Evolutionary conservation across 1,140 invertebrate species (phyloP).

Genomic region (Caenorhabditis brenneri): DNA sequence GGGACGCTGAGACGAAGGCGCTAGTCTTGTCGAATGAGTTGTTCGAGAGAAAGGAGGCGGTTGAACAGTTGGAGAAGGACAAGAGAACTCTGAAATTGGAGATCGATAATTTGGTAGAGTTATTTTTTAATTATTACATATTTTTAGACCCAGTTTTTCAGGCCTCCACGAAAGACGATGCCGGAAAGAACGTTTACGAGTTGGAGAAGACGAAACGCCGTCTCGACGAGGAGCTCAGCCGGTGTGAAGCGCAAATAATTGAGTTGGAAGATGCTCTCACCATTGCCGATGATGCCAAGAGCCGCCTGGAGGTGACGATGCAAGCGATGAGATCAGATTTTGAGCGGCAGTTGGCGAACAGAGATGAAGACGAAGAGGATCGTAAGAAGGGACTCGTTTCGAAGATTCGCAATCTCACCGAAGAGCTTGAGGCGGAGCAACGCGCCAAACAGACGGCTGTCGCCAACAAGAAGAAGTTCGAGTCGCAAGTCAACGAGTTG

Average conservation of each 20-base stretch:
- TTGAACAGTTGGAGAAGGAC: constrained; percentile 46
- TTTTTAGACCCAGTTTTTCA: not conserved
- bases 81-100: constrained; percentile 27
- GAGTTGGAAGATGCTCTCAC: constrained; percentile 96
- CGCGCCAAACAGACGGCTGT: constrained; percentile 88
- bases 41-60: not conserved
- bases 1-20: constrained; percentile 42
- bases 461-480: constrained; percentile 88
- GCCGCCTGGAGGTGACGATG: constrained; percentile 88
- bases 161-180: constrained; percentile 51
- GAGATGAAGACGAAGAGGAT: constrained; percentile 93
- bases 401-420: constrained; percentile 86
- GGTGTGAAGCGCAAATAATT: constrained; percentile 92
- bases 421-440: constrained; percentile 91
- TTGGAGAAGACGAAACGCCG: constrained; percentile 48
- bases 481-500: constrained; percentile 88
- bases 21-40: constrained; percentile 20
- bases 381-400: constrained; percentile 89
- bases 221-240: constrained; percentile 78
- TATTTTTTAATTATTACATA: not conserved
- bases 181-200: constrained; percentile 51
- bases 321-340: constrained; percentile 17
- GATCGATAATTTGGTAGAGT: constrained; percentile 42
- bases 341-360: constrained; percentile 73
- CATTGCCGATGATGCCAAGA: constrained; percentile 91